Percentiles rank a stretch among this genome's conserved stretches.
phyloP scores from a whole-genome alignment of 2,113 vertebrate species.

The Podocnemis expansa region DNA sequence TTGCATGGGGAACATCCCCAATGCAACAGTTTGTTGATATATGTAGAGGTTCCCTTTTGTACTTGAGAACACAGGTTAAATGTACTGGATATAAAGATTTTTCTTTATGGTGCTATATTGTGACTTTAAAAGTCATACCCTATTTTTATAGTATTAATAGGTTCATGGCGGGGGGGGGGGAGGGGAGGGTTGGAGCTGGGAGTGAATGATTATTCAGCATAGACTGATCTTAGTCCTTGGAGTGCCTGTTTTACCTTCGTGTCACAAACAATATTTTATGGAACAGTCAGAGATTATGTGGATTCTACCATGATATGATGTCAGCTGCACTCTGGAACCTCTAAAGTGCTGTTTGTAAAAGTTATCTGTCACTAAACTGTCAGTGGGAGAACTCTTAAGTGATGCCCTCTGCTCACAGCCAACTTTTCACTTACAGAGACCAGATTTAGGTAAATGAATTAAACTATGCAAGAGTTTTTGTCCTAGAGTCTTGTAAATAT shows the following conservation, averaged over 20 bases:
- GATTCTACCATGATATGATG: not conserved
- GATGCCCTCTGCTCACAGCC: not conserved
- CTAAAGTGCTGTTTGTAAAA: not conserved
- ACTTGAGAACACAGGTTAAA: not conserved
- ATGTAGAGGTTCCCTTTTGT: not conserved
- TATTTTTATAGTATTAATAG: not conserved
- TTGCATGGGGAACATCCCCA: not conserved
- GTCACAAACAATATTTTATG: not conserved
- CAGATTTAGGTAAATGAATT: not conserved
- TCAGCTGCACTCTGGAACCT: not conserved
- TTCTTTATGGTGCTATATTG: not conserved
- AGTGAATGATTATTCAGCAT: not conserved
- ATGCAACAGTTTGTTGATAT: not conserved
- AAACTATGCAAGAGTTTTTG: not conserved
- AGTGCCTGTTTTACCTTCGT: not conserved
- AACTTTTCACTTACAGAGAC: not conserved
- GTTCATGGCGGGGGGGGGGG: not conserved
- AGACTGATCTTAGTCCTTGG: not conserved
- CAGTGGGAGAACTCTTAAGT: not conserved
- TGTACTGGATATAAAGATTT: not conserved
- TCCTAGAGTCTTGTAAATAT: not conserved
- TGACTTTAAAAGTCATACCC: not conserved
- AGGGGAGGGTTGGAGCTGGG: too few relatives aligned
- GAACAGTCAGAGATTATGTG: not conserved
- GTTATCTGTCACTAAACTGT: not conserved